phyloP scores from a whole-genome alignment of 2,797 vertebrate species.

The Enteromius fasciolatus region DNA sequence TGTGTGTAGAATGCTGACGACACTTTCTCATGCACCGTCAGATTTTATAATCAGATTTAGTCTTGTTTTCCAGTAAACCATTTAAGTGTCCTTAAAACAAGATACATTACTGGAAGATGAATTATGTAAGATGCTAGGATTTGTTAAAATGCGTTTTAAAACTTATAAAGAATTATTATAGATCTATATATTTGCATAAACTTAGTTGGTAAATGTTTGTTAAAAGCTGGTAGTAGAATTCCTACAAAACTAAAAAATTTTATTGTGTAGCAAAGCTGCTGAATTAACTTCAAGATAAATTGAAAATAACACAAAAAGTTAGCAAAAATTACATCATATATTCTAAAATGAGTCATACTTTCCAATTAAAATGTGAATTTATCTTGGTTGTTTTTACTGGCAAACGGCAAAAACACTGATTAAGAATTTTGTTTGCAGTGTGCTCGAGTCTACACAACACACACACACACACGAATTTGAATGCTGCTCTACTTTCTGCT shows the following conservation, averaged over 20 bases:
- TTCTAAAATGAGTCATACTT: not conserved
- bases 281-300: not conserved
- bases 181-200: not conserved
- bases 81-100: not conserved
- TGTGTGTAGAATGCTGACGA: conserved; percentile 46
- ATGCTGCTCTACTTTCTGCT: conserved; percentile 20
- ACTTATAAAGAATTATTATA: not conserved
- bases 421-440: not conserved
- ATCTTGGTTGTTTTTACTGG: not conserved
- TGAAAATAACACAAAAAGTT: not conserved
- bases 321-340: not conserved
- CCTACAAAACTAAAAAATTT: not conserved
- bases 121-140: not conserved
- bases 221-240: not conserved
- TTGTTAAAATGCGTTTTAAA: not conserved
- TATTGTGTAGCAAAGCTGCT: not conserved
- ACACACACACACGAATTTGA: not conserved
- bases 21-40: not conserved
- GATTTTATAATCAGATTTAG: not conserved
- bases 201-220: not conserved
- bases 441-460: not conserved
- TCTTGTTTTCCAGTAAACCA: not conserved
- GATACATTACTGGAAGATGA: not conserved
- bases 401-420: not conserved
- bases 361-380: not conserved